phyloP scores from a whole-genome alignment of 2,113 vertebrate species.

The Syngnathus scovelli region DNA sequence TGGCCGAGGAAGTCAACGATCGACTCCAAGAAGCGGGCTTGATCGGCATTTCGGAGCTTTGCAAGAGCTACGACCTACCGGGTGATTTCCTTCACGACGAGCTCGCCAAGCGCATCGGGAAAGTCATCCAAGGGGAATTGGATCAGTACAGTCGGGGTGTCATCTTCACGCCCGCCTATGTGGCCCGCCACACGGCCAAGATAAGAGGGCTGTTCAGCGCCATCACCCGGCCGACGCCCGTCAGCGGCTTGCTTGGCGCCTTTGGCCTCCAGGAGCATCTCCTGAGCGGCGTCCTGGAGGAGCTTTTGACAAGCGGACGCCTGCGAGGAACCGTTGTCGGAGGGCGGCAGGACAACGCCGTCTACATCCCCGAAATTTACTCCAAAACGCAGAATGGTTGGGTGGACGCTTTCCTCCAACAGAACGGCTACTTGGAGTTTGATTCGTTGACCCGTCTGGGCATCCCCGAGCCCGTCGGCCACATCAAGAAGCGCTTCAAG shows the following conservation, averaged over 20 bases:
- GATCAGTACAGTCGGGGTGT: constrained; percentile 87
- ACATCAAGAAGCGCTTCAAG: constrained; percentile 90
- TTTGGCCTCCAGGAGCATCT: constrained; percentile 94
- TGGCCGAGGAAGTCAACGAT: constrained; percentile 95
- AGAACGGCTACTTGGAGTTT: constrained; percentile 95
- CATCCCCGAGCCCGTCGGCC: constrained; percentile 84
- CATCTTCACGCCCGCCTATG: constrained; percentile 89
- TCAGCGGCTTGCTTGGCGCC: constrained; percentile 83
- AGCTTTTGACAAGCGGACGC: constrained; percentile 83
- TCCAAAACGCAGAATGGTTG: constrained; percentile 88
- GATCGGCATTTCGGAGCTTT: constrained; percentile 86
- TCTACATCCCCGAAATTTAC: constrained; percentile 94
- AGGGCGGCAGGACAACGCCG: constrained; percentile 88
- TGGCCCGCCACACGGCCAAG: constrained; percentile 86
- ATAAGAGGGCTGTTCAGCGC: constrained; percentile 91
- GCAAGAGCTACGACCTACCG: constrained; percentile 89
- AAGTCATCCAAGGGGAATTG: constrained; percentile 83
- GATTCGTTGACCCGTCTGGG: constrained; percentile 86
- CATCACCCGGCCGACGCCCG: constrained; percentile 84
- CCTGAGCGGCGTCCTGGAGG: constrained; percentile 91
- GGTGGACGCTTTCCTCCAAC: constrained; percentile 94
- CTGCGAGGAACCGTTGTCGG: constrained; percentile 86
- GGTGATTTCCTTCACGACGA: constrained; percentile 89
- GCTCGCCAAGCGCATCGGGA: constrained; percentile 80
- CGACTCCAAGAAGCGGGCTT: constrained; percentile 92